A percentile compares a stretch with the other conserved stretches of the same genome.
These are phyloP conservation scores for Dasysyrphus albostriatus DNA, from an alignment of 2,888 invertebrate genomes.

Conservation along the genomic window DNA sequence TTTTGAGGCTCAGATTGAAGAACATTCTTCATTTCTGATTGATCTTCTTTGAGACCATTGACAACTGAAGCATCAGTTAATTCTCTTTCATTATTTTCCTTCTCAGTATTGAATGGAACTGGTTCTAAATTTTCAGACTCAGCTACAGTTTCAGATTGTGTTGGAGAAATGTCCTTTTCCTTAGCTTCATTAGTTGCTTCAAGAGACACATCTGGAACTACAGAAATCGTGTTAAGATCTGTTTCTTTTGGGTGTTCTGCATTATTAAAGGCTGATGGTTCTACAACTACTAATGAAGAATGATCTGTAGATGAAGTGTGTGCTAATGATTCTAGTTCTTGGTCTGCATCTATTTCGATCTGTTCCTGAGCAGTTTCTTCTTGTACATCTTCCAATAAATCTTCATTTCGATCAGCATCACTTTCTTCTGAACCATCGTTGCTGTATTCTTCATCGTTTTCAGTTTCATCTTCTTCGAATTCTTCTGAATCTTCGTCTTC, in stretches of 20 bases:
- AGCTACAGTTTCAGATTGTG: background rate
- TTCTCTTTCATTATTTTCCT: background rate
- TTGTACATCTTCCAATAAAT: conserved; percentile 39
- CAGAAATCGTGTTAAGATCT: conserved; percentile 39
- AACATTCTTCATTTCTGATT: conserved; percentile 15
- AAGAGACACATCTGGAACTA: conserved; percentile 34
- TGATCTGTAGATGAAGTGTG: conserved; percentile 74
- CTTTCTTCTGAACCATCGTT: conserved; percentile 66
- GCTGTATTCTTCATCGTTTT: conserved; percentile 80
- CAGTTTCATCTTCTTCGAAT: conserved; percentile 76
- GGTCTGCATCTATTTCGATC: conserved; percentile 28
- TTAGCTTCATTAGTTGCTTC: background rate
- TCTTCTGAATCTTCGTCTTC: conserved; percentile 77
- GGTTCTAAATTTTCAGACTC: background rate
- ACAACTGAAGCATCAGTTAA: background rate
- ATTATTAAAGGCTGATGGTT: conserved; percentile 53
- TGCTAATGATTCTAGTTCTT: conserved; percentile 15
- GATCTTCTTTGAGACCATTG: conserved; percentile 1
- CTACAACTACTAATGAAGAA: conserved; percentile 77
- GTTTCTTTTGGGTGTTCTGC: background rate
- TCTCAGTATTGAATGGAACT: background rate
- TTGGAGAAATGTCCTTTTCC: background rate
- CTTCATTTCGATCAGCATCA: conserved; percentile 59
- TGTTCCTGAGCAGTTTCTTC: conserved; percentile 37
- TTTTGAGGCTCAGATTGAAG: background rate